Evolutionary conservation across 2,888 invertebrate genomes (phyloP).

Genomic region (Coleophora flavipennella): DNA sequence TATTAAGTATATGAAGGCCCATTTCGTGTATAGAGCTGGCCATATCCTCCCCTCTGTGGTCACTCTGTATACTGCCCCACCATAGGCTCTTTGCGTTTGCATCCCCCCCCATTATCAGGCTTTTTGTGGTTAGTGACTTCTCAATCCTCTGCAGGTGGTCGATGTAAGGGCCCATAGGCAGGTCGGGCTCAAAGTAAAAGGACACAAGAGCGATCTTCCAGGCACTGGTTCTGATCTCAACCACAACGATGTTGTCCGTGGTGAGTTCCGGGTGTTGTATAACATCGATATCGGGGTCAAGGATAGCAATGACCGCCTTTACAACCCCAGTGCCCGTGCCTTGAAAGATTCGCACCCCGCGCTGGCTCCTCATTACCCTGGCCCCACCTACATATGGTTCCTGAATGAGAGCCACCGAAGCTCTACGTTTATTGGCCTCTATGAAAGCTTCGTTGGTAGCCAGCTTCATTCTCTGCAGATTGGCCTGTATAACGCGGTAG

Average conservation of each 20-base stretch:
- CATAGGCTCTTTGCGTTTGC: constrained; percentile 14
- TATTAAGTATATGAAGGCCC: constrained; percentile 18
- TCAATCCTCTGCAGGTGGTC: constrained; percentile 3
- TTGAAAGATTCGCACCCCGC: no score
- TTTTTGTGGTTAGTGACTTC: background rate
- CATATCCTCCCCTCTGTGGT: constrained; percentile 14
- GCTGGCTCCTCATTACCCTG: no score
- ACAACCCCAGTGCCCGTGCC: no score
- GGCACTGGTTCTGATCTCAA: constrained; percentile 8
- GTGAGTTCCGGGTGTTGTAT: no score
- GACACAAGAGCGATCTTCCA: constrained; percentile 12
- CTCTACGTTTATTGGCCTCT: no score
- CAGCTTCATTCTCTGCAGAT: no score
- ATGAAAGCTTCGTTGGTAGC: no score
- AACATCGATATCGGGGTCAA: no score
- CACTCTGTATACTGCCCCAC: constrained; percentile 10
- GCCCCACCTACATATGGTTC: no score
- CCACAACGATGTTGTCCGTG: constrained; percentile 15
- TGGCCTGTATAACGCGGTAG: no score
- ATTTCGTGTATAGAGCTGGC: constrained; percentile 8
- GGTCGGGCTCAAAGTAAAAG: constrained; percentile 13
- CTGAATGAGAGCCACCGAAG: no score
- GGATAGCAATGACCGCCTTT: no score
- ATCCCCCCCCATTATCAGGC: constrained; percentile 11
- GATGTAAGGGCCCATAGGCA: constrained; percentile 7